A percentile compares a stretch with the other conserved stretches of the same genome.
These are phyloP conservation scores for Herpetotheres cachinnans DNA, from an alignment of 2,113 vertebrate genomes.

Conservation along the genomic window DNA sequence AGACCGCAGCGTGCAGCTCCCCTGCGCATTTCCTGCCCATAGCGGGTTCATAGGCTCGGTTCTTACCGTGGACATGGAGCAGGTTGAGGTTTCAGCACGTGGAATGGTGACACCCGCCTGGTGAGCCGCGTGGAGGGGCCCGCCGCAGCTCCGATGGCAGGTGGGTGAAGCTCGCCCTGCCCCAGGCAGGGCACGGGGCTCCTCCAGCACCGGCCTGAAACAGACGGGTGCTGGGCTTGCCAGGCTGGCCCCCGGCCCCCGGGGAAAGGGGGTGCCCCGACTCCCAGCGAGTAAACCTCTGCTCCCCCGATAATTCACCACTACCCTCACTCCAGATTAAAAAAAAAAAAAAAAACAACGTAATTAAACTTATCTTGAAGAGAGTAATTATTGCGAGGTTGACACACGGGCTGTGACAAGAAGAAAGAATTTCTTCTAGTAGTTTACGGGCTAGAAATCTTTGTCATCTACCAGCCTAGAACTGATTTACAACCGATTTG, in stretches of 20 bases:
- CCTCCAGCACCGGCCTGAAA: fast-evolving
- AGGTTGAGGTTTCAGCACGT: fast-evolving
- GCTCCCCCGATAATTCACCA: fast-evolving
- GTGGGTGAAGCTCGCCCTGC: fast-evolving
- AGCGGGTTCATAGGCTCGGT: fast-evolving
- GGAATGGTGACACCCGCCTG: fast-evolving
- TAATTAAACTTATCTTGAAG: not conserved
- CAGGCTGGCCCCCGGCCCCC: too few species aligned
- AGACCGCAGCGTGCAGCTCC: fast-evolving
- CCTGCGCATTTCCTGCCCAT: fast-evolving
- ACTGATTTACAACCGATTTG: not conserved
- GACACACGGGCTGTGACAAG: not conserved
- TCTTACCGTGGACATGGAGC: fast-evolving
- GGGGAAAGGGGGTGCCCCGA: fast-evolving
- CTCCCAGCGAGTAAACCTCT: fast-evolving
- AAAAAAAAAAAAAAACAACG: not conserved
- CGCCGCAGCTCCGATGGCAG: fast-evolving
- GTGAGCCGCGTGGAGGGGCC: fast-evolving
- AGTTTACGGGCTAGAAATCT: not conserved
- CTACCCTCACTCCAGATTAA: not conserved
- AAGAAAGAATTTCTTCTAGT: not conserved
- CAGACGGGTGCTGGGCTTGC: fast-evolving
- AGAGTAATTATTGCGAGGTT: not conserved
- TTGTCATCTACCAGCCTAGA: not conserved
- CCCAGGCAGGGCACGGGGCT: fast-evolving